These are phyloP conservation scores for Aricia artaxerxes DNA, from an alignment of 2,888 invertebrate genomes.

Conservation along the genomic window DNA sequence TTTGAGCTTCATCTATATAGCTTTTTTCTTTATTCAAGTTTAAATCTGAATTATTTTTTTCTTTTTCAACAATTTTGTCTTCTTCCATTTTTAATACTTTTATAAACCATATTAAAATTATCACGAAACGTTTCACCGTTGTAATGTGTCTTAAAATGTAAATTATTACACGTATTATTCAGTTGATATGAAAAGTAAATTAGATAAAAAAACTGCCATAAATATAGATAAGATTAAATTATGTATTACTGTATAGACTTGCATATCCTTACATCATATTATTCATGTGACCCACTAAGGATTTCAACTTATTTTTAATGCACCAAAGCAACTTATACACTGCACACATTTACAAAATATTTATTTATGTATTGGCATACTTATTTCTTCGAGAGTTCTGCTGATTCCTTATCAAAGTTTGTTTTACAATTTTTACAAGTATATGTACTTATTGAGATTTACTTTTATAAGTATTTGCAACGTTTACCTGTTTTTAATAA, in stretches of 20 bases:
- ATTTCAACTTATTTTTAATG: neutral
- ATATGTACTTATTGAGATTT: too few species aligned
- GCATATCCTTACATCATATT: neutral
- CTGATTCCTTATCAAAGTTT: too few species aligned
- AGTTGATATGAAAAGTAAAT: constrained; percentile 3
- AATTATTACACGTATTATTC: neutral
- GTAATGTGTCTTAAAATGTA: neutral
- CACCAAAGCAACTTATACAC: neutral
- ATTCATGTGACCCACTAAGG: neutral
- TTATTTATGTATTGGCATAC: too few species aligned
- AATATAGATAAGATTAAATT: neutral
- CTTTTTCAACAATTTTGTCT: neutral
- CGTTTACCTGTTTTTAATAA: neutral
- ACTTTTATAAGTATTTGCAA: neutral
- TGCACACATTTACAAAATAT: too few species aligned
- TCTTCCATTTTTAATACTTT: neutral
- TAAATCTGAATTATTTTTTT: neutral
- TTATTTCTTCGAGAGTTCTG: too few species aligned
- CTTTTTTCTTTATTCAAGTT: neutral
- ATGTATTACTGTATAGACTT: neutral
- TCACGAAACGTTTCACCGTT: neutral
- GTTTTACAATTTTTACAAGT: too few species aligned
- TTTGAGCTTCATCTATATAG: neutral
- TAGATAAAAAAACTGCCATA: neutral
- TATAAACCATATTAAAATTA: neutral